Base-by-base conservation (phyloP, 1,140 invertebrate genomes). In the Ladona fulva region DNA sequence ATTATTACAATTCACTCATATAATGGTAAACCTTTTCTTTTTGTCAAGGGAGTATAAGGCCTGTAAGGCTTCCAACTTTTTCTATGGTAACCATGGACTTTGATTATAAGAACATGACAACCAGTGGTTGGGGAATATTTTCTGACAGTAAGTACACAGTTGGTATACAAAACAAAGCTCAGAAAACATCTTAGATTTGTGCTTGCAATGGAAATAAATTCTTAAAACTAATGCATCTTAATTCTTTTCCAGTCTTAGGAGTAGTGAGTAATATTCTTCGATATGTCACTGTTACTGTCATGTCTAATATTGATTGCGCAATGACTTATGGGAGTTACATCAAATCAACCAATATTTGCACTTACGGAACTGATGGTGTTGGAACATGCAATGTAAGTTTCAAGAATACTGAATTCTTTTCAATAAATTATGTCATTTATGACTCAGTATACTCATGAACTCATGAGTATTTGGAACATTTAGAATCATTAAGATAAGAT, bases 111-210 rank as follows among this genome's bases (percentile, higher is more conserved):
- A 37, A 37, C 1, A 37, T 37, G 29, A 42, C 76, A 6, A 74
- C 76, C 42, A 79, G 79, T 74, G 79, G 79, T n/a, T 79, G 78
- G 78, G 79, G 79, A 0, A 78, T 76, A 76, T 76, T 44, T 37
- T 79, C 79, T 24, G 77, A 78, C 42, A 52, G 77, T 79, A 76
- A 74, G 74, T 74, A 44, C n/a, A 37, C 8, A 10, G 0, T 77
- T 66, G n/a, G 14, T 6, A 74, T 24, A 76, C 10, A 77, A 77
- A 52, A 52, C 8, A 37, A 37, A n/a, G n/a, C n/a, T 29, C 19
- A 77, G 7, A 3, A 24, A 24, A 59, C 24, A 3, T 24, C 10
- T 6, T 24, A 74, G 14, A 1, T 22, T 5, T 76, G 8, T 24
- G 24, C 16, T 0, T 78, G n/a, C n/a, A n/a, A n/a, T n/a, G n/a